phyloP scores from a whole-genome alignment of 2,888 invertebrate genomes.

The Plusia festucae region DNA sequence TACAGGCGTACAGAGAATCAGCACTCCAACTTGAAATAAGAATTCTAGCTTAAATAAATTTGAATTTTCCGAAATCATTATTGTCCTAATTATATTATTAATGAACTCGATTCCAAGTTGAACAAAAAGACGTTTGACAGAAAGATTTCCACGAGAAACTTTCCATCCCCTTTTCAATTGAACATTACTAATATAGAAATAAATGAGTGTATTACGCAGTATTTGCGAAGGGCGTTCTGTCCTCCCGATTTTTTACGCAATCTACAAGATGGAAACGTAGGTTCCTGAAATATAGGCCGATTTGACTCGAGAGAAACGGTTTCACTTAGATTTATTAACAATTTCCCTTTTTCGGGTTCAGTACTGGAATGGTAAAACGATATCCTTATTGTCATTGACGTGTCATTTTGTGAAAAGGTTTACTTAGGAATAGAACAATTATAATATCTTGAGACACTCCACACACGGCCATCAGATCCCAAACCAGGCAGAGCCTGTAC shows the following conservation, averaged over 20 bases:
- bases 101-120: neutral
- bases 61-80: too few relatives aligned
- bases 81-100: neutral
- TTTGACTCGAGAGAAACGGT: constrained; percentile 29
- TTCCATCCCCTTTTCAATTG: constrained; percentile 20
- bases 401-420: neutral
- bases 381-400: constrained; percentile 4
- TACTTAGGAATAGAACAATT: too few relatives aligned
- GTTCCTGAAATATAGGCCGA: constrained; percentile 52
- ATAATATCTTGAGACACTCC: too few relatives aligned
- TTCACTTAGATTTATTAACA: constrained; percentile 48
- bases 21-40: too few relatives aligned
- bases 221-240: constrained; percentile 24
- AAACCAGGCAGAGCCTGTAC: too few relatives aligned
- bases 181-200: constrained; percentile 30
- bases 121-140: neutral
- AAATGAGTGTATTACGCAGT: constrained; percentile 29
- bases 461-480: too few relatives aligned
- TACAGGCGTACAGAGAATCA: too few relatives aligned
- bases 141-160: neutral
- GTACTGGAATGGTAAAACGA: neutral
- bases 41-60: too few relatives aligned
- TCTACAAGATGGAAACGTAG: constrained; percentile 45
- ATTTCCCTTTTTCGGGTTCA: constrained; percentile 29
- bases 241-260: constrained; percentile 44